phyloP scores from a whole-genome alignment of 2,113 vertebrate genomes.

The Galeopterus variegatus region DNA sequence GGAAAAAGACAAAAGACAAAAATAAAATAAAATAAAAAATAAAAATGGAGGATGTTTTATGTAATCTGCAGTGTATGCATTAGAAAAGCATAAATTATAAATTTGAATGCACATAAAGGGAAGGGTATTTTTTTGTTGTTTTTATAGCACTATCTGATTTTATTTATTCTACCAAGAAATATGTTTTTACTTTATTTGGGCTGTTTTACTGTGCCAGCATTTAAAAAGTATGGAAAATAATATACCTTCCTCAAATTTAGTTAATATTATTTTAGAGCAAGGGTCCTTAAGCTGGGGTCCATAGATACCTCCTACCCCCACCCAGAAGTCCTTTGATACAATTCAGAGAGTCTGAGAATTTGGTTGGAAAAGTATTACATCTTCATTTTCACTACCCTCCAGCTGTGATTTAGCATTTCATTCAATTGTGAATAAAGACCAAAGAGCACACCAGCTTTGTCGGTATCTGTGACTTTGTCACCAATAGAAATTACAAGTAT shows the following conservation, averaged over 20 bases:
- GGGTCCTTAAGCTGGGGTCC: not conserved
- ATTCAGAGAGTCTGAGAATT: constrained; percentile 6
- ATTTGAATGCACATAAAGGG: not conserved
- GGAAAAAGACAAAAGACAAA: no score
- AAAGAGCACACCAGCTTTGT: not conserved
- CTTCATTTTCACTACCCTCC: not conserved
- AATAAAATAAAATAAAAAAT: no score
- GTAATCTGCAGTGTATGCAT: not conserved
- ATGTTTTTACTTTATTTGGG: not conserved
- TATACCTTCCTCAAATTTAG: not conserved
- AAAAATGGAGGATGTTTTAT: not conserved
- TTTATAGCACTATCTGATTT: not conserved
- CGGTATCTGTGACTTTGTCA: constrained; percentile 10
- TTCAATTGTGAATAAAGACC: not conserved
- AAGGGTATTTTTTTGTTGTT: not conserved
- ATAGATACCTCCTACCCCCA: not conserved
- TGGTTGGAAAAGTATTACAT: constrained; percentile 6
- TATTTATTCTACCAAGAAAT: not conserved
- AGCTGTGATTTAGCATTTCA: not conserved
- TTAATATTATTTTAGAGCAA: not conserved
- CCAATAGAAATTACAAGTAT: constrained; percentile 57
- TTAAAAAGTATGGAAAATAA: constrained; percentile 50
- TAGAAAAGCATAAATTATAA: constrained; percentile 36
- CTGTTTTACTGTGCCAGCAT: not conserved
- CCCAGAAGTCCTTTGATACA: not conserved